Evolutionary conservation across 2,888 invertebrate genomes (phyloP).

Genomic region (Laspeyria flexula): DNA sequence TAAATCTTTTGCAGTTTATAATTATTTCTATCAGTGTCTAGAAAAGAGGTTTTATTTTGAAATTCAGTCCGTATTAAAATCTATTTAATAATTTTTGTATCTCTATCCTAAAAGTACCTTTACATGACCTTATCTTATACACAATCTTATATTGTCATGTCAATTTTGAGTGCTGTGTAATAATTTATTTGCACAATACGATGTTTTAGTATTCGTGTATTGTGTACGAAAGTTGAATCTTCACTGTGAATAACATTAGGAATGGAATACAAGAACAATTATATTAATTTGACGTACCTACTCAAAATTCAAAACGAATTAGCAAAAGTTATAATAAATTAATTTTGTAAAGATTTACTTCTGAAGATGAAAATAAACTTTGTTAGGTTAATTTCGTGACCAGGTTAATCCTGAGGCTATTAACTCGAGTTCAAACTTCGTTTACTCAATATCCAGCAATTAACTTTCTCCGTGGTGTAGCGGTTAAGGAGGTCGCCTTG

Average conservation of each 20-base stretch:
- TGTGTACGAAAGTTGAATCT: conserved; percentile 3
- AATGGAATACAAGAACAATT: conserved; percentile 34
- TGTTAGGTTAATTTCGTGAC: conserved; percentile 22
- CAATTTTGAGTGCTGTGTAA: neutral
- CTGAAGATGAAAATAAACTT: conserved; percentile 19
- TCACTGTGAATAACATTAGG: conserved; percentile 14
- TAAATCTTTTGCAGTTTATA: too few relatives aligned
- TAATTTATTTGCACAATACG: neutral
- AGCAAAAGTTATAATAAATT: conserved; percentile 38
- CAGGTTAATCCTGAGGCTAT: conserved; percentile 1
- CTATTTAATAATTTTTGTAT: too few relatives aligned
- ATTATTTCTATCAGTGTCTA: too few relatives aligned
- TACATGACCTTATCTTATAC: neutral
- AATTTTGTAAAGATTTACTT: conserved; percentile 34
- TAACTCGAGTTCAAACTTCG: neutral
- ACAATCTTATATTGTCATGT: neutral
- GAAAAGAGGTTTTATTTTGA: too few relatives aligned
- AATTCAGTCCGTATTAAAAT: too few relatives aligned
- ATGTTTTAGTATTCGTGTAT: conserved; percentile 4
- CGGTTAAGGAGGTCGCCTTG: too few relatives aligned
- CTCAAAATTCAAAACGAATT: conserved; percentile 34
- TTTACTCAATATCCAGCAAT: neutral
- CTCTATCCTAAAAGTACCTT: too few relatives aligned
- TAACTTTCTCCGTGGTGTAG: too few relatives aligned
- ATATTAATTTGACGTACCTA: conserved; percentile 34